Percentiles rank a stretch among this genome's conserved stretches.
phyloP scores from a whole-genome alignment of 1,140 invertebrate species.

The Plectrocnemia conspersa region DNA sequence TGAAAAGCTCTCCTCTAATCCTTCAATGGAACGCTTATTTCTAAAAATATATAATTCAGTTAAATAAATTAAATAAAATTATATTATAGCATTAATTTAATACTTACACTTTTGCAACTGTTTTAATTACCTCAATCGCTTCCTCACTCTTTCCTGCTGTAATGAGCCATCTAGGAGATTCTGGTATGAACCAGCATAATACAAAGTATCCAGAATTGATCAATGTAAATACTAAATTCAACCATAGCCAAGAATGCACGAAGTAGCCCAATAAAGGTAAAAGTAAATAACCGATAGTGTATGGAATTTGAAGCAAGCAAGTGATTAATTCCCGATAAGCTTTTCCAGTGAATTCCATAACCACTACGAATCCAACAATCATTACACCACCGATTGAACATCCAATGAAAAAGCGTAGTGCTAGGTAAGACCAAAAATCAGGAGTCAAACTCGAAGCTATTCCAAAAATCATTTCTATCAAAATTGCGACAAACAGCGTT shows the following conservation, averaged over 20 bases:
- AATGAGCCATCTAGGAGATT: conserved; percentile 52
- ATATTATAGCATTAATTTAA: no score
- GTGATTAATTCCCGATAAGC: conserved; percentile 50
- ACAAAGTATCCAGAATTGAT: conserved; percentile 36
- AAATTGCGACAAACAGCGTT: conserved; percentile 45
- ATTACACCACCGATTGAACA: conserved; percentile 51
- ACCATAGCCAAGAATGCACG: conserved; percentile 41
- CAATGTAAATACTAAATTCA: conserved; percentile 35
- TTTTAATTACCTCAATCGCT: conserved; percentile 43
- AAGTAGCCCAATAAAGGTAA: conserved; percentile 45
- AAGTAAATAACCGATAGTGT: conserved; percentile 43
- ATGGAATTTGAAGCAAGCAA: conserved; percentile 49
- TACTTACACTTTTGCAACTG: conserved; percentile 42
- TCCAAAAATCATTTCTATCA: conserved; percentile 51
- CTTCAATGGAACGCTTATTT: no score
- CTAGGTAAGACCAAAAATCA: conserved; percentile 52
- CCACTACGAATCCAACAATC: conserved; percentile 48
- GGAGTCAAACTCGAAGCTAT: conserved; percentile 51
- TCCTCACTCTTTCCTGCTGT: conserved; percentile 49
- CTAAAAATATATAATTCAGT: no score
- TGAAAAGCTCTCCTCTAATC: no score
- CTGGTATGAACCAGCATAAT: conserved; percentile 46
- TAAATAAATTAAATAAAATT: no score
- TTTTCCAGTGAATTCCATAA: conserved; percentile 39
- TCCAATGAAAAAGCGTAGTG: conserved; percentile 51